Evolutionary conservation across 23 tunicate genomes (phyloP).

Genomic region (Oikopleura albicans): DNA sequence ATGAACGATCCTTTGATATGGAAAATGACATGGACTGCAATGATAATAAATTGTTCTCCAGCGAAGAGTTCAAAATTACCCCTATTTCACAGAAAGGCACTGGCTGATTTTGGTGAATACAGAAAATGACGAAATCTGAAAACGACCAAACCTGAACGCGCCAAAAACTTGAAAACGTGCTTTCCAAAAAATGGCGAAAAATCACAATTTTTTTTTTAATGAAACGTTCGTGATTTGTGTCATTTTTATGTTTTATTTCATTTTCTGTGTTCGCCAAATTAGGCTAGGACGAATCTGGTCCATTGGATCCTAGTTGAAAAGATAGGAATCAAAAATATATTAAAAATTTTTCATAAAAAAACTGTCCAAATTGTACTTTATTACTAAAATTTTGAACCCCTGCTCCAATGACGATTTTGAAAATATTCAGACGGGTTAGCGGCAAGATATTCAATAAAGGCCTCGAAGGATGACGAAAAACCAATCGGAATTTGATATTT

Average conservation of each 20-base stretch:
- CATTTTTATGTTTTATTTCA: too few relatives aligned
- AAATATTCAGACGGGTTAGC: neutral
- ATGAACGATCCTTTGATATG: neutral
- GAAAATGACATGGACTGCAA: constrained; percentile 11
- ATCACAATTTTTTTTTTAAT: too few relatives aligned
- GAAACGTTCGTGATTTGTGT: neutral
- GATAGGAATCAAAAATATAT: neutral
- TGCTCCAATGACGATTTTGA: constrained; percentile 3
- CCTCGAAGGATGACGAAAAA: neutral
- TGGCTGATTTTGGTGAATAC: too few relatives aligned
- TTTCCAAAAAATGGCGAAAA: too few relatives aligned
- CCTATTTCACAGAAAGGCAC: neutral
- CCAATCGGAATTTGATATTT: neutral
- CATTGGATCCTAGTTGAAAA: too few relatives aligned
- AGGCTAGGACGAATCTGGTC: too few relatives aligned
- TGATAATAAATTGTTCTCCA: neutral
- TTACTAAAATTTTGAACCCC: neutral
- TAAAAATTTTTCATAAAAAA: too few relatives aligned
- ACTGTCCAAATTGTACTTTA: too few relatives aligned
- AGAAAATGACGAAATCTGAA: too few relatives aligned
- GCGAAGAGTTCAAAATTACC: neutral
- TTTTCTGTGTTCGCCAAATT: too few relatives aligned
- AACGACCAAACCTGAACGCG: too few relatives aligned
- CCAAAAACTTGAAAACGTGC: too few relatives aligned
- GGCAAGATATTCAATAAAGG: neutral